A percentile compares a stretch with the other conserved stretches of the same genome.
phyloP scores from a whole-genome alignment of 2,113 vertebrate species.

The Australoheros scitulus region DNA sequence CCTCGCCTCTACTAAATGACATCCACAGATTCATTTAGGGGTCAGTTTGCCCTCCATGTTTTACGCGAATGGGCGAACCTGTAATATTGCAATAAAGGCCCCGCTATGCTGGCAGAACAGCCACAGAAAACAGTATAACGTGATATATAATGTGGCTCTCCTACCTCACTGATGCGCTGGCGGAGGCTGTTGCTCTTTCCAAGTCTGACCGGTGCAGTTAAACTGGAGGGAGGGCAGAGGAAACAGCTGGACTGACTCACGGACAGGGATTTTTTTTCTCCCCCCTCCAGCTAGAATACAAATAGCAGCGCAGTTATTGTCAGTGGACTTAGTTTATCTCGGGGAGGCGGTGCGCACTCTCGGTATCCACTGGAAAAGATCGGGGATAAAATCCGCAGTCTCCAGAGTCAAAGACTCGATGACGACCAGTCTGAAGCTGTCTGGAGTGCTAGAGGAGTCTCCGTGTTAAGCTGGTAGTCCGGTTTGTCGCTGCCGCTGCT shows the following conservation, averaged over 20 bases:
- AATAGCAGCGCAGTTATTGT: conserved; percentile 8
- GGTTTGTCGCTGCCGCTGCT: background rate
- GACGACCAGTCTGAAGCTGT: conserved; percentile 50
- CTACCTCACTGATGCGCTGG: conserved; percentile 69
- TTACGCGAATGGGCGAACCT: background rate
- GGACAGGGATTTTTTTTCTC: background rate
- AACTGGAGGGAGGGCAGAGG: conserved; percentile 6
- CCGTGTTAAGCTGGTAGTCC: conserved; percentile 18
- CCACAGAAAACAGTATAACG: background rate
- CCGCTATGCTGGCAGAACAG: background rate
- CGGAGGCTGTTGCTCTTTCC: conserved; percentile 71
- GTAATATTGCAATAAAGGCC: background rate
- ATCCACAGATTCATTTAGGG: conserved; percentile 5
- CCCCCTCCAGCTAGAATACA: background rate
- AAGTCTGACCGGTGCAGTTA: conserved; percentile 51
- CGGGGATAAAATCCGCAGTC: conserved; percentile 68
- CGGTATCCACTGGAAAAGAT: conserved; percentile 16
- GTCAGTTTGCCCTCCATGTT: conserved; percentile 6
- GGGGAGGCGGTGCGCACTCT: conserved; percentile 19
- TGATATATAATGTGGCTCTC: conserved; percentile 9
- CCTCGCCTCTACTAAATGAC: background rate
- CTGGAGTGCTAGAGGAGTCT: conserved; percentile 9
- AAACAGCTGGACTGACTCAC: background rate
- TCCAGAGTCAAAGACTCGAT: conserved; percentile 45
- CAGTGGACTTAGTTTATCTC: background rate